Base-by-base conservation (phyloP, 2,888 invertebrate species). In the Coelopa pilipes region DNA sequence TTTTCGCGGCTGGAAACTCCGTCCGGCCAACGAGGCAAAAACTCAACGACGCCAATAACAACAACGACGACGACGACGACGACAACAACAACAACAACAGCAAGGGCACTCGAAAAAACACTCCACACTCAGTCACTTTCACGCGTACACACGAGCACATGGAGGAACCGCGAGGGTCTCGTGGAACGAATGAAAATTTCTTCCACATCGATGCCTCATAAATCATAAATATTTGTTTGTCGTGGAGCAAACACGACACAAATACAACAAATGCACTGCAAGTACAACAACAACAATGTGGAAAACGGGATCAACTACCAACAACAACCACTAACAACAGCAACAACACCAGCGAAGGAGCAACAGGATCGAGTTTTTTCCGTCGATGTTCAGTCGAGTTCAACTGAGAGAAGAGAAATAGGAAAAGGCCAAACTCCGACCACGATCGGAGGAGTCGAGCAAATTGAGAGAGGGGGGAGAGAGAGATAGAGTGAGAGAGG, bases 161-260 rank as follows among this genome's bases (percentile, higher is more conserved):
- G 34, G 34, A 34, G 34, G 34, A 34, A 34, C 34, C 34, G 34
- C 34, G 34, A 34, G 34, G 34, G 34, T 34, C 34, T 34, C 34
- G 7, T 19, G 15, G 10, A 12, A n/a, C 13, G n/a, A 17, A 15
- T 21, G n/a, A 15, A 49, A 49, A 59, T 67, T 60, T 17, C 24
- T 67, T 76, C 55, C 69, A 75, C 69, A 76, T 73, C 75, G 74
- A 76, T 76, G 75, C 74, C 70, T 75, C 76, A 72, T 66, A 65
- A 75, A 72, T 66, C 66, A 66, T 21, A 66, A 66, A 66, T 49
- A 50, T 66, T 11, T 50, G 17, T 17, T 11, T 24, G 66, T 50
- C 24, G 63, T 47, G 19, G 34, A 17, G 47, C 13, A 62, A 62
- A 62, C 17, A 62, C n/a, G n/a, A 17, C 21, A 59, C 19, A 60